A percentile compares a stretch with the other conserved stretches of the same genome.
These are phyloP conservation scores for Eulemur albifrons DNA, from an alignment of 2,797 vertebrate genomes.

Conservation along the genomic window DNA sequence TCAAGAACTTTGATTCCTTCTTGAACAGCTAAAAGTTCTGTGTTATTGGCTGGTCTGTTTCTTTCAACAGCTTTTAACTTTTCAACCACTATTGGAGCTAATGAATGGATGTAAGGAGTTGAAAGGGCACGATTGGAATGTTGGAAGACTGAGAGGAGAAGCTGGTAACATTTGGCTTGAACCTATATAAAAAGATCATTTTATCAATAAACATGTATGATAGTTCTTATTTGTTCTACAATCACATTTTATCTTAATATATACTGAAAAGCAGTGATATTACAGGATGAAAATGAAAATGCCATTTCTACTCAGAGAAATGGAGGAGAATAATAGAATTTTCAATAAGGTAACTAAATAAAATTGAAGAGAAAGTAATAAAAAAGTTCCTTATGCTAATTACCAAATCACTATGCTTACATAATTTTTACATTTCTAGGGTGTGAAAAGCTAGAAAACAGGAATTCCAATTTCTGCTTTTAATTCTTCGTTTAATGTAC, in stretches of 20 bases:
- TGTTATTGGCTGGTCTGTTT: slow-evolving; percentile 86
- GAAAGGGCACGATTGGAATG: slow-evolving; percentile 94
- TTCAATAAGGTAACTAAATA: slow-evolving; percentile 17
- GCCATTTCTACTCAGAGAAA: neutral
- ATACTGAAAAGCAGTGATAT: neutral
- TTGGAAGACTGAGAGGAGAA: slow-evolving; percentile 97
- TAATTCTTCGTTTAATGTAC: slow-evolving; percentile 13
- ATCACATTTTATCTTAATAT: slow-evolving; percentile 24
- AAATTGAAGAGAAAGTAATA: slow-evolving; percentile 17
- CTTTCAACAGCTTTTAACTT: slow-evolving; percentile 95
- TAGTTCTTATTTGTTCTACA: slow-evolving; percentile 54
- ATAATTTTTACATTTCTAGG: neutral
- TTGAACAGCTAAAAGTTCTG: slow-evolving; percentile 94
- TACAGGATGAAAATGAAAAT: neutral
- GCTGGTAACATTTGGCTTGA: slow-evolving; percentile 97
- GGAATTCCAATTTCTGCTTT: slow-evolving; percentile 26
- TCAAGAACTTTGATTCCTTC: slow-evolving; percentile 97
- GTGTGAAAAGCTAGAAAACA: neutral
- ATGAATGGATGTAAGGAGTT: slow-evolving; percentile 95
- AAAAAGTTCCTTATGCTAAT: neutral
- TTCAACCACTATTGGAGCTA: slow-evolving; percentile 96
- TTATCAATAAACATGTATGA: slow-evolving; percentile 51
- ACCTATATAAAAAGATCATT: slow-evolving; percentile 87
- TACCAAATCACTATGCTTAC: neutral
- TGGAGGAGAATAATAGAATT: slow-evolving; percentile 30